These are phyloP conservation scores for Thripadectes ignobilis DNA, from an alignment of 2,797 vertebrate genomes.

Conservation along the genomic window DNA sequence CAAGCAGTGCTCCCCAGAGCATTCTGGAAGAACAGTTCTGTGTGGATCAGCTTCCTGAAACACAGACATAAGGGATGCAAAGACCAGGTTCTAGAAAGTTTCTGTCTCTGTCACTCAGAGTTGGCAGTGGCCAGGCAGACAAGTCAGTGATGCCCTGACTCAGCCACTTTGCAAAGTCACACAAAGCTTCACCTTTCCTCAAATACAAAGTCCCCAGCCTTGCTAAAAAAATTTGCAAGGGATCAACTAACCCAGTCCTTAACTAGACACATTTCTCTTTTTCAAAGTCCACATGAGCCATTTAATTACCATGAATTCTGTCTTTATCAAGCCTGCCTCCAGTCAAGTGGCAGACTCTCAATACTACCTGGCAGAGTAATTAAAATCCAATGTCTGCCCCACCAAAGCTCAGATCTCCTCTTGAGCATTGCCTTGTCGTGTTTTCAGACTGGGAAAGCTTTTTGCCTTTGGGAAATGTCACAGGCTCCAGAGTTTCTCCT, in stretches of 20 bases:
- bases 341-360: background rate
- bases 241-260: background rate
- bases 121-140: background rate
- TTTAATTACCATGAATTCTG: background rate
- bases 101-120: background rate
- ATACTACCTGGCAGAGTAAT: background rate
- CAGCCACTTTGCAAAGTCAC: background rate
- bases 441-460: background rate
- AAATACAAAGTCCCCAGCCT: background rate
- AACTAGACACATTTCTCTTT: background rate
- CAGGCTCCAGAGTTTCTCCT: background rate
- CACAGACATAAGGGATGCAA: background rate
- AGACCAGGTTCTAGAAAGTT: background rate
- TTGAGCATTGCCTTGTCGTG: background rate
- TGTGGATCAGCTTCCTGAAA: background rate
- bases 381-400: accelerated
- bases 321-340: background rate
- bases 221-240: background rate
- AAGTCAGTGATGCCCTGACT: background rate
- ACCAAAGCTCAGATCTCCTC: background rate
- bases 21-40: background rate
- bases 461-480: background rate
- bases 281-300: background rate
- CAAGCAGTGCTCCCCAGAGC: background rate
- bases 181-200: background rate